Conservation (phyloP, 2,797 vertebrate genomes). For the Mionectes olivaceus region DNA sequence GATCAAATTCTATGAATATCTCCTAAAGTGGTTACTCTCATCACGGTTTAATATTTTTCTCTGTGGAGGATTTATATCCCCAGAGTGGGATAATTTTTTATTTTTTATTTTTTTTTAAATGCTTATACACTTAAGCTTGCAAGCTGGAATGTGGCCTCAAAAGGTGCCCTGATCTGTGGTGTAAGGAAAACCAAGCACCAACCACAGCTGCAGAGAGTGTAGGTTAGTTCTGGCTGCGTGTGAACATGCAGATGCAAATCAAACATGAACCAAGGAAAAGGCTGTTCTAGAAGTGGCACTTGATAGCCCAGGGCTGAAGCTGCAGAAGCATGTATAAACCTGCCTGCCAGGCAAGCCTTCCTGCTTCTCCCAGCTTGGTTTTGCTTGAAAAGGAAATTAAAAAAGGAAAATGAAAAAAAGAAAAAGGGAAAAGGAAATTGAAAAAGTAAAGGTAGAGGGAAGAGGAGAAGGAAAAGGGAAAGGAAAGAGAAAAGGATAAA, state of each 20-base stretch:
- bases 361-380: neutral
- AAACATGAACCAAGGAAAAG: neutral
- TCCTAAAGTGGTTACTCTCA: slow-evolving; percentile 21
- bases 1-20: slow-evolving; percentile 32
- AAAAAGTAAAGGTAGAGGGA: rapidly evolving
- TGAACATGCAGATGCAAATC: slow-evolving; percentile 29
- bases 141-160: neutral
- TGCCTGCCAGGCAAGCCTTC: slow-evolving; percentile 23
- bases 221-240: slow-evolving; percentile 19
- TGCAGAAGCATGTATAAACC: neutral
- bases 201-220: neutral
- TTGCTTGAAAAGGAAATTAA: neutral
- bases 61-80: neutral
- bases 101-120: neutral
- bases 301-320: slow-evolving; percentile 39
- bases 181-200: neutral
- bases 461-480: no score
- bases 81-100: neutral
- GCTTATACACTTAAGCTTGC: neutral
- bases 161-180: neutral
- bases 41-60: neutral
- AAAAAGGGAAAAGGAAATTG: no score
- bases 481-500: neutral
- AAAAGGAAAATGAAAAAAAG: rapidly evolving
- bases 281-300: slow-evolving; percentile 38